phyloP scores from a whole-genome alignment of 2,113 vertebrate genomes.

The Plecotus auritus region DNA sequence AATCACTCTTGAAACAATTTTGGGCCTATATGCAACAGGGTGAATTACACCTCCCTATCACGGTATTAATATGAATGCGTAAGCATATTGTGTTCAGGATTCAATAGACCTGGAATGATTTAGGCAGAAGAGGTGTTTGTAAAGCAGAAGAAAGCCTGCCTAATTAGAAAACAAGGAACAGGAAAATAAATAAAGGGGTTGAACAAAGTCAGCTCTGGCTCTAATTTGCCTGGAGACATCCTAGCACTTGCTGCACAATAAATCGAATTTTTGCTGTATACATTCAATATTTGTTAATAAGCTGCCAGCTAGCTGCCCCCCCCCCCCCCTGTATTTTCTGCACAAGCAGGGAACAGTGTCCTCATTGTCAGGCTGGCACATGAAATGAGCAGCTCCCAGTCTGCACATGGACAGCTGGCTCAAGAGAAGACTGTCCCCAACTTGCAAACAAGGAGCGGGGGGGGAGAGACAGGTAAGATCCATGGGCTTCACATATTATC shows the following conservation, averaged over 20 bases:
- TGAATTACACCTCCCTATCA: neutral
- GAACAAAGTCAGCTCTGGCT: constrained; percentile 17
- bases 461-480: constrained; percentile 37
- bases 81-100: constrained; percentile 11
- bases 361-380: neutral
- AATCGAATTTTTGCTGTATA: constrained; percentile 31
- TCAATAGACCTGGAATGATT: constrained; percentile 36
- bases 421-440: constrained; percentile 39
- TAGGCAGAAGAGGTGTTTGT: constrained; percentile 17
- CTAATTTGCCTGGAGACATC: constrained; percentile 56
- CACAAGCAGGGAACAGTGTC: neutral
- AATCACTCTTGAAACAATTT: neutral
- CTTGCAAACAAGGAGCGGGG: neutral
- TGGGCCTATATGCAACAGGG: neutral
- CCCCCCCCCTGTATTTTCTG: neutral
- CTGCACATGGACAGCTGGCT: constrained; percentile 34
- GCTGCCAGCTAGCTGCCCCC: neutral
- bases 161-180: constrained; percentile 45
- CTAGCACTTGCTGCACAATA: constrained; percentile 60
- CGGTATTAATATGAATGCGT: neutral
- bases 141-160: constrained; percentile 2
- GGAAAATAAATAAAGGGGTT: constrained; percentile 51
- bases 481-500: constrained; percentile 52
- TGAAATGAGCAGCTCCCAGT: constrained; percentile 45
- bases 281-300: constrained; percentile 68